These are phyloP conservation scores for Chunga burmeisteri DNA, from an alignment of 2,113 vertebrate genomes.

Conservation along the genomic window DNA sequence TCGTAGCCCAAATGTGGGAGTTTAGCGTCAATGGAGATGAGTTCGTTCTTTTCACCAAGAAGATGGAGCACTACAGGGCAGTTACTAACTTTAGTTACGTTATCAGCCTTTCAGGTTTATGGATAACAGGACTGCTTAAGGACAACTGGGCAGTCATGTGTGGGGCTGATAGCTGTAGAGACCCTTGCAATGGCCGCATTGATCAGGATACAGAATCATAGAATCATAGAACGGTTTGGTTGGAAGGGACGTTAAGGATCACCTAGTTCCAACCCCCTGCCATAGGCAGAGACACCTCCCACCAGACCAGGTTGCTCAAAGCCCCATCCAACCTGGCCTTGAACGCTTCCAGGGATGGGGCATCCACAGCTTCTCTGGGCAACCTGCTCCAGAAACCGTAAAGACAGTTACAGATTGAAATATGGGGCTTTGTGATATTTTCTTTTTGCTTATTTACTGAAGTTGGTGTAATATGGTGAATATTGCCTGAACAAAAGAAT, in stretches of 20 bases:
- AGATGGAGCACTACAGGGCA: not conserved
- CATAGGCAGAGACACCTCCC: too few species aligned
- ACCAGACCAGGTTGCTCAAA: too few species aligned
- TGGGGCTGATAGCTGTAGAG: not conserved
- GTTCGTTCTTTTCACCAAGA: not conserved
- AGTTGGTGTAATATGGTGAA: not conserved
- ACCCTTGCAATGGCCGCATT: not conserved
- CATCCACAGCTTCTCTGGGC: too few species aligned
- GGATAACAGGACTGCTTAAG: not conserved
- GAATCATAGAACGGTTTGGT: too few species aligned
- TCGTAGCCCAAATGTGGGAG: not conserved
- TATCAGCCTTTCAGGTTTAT: not conserved
- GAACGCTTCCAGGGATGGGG: too few species aligned
- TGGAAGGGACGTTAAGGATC: too few species aligned
- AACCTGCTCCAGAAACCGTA: not conserved
- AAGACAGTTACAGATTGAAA: not conserved
- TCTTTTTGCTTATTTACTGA: not conserved
- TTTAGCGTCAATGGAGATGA: not conserved
- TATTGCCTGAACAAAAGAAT: not conserved
- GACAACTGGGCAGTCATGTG: rapidly evolving
- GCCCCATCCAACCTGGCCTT: too few species aligned
- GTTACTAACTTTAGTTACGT: not conserved
- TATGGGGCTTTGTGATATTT: not conserved
- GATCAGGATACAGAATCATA: not conserved
- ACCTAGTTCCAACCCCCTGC: too few species aligned